These are phyloP conservation scores for Propithecus deckenii DNA, from an alignment of 2,797 vertebrate species.

Conservation along the genomic window DNA sequence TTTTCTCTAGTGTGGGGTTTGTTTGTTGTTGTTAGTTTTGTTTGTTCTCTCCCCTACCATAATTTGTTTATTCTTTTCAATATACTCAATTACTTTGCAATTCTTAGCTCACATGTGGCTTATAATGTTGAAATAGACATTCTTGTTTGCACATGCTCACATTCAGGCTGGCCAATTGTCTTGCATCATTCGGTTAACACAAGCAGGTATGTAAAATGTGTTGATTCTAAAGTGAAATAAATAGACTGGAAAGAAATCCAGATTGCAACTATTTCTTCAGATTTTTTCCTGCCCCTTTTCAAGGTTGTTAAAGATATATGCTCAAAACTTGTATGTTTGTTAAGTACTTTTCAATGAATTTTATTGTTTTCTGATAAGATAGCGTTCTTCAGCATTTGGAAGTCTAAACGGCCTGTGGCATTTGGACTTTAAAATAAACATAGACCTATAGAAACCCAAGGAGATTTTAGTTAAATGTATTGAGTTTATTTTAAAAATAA, in stretches of 20 bases:
- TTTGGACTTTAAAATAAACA: not conserved
- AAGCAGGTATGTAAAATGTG: not conserved
- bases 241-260: not conserved
- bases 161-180: not conserved
- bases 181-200: not conserved
- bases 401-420: not conserved
- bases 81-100: not conserved
- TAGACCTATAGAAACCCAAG: not conserved
- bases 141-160: not conserved
- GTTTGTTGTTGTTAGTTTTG: not conserved
- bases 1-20: not conserved
- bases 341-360: not conserved
- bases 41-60: not conserved
- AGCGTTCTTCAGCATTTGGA: not conserved
- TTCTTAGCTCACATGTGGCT: not conserved
- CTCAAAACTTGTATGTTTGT: not conserved
- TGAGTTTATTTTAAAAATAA: not conserved
- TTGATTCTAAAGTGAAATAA: constrained; percentile 4
- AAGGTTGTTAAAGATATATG: not conserved
- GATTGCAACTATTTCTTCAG: not conserved
- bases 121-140: constrained; percentile 1
- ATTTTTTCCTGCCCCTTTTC: not conserved
- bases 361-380: not conserved
- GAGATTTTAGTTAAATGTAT: not conserved
- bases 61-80: not conserved